A percentile compares a stretch with the other conserved stretches of the same genome.
Evolutionary conservation across 2,113 vertebrate species (phyloP).

Genomic region (Triplophysa tibetana): DNA sequence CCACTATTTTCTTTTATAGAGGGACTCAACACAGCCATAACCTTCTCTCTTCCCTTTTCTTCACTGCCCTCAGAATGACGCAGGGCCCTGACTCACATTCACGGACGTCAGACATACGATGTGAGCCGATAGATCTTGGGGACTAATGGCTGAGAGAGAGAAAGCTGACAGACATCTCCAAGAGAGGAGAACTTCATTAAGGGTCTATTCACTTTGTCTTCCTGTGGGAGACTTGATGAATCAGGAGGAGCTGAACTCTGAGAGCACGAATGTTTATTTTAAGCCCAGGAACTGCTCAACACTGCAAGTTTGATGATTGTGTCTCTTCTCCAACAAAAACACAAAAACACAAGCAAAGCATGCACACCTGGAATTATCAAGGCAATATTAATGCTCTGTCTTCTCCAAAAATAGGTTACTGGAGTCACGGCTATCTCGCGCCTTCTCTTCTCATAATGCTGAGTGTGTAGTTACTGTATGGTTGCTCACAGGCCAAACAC

Average conservation of each 20-base stretch:
- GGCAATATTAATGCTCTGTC: neutral
- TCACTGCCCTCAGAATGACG: slow-evolving; percentile 22
- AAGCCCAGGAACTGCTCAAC: slow-evolving; percentile 7
- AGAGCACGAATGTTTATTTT: slow-evolving; percentile 16
- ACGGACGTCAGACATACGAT: slow-evolving; percentile 1
- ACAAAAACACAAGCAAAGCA: slow-evolving; percentile 32
- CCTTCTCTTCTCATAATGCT: slow-evolving; percentile 30
- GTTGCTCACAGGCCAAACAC: slow-evolving; percentile 18
- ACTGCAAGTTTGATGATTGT: neutral
- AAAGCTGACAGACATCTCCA: slow-evolving; percentile 20
- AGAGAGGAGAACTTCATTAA: slow-evolving; percentile 39
- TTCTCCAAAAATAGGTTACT: slow-evolving; percentile 13
- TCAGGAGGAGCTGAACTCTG: slow-evolving; percentile 31
- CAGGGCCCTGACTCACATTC: slow-evolving; percentile 16
- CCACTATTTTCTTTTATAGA: neutral
- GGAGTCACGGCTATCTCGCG: neutral
- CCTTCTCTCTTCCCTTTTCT: slow-evolving; percentile 4
- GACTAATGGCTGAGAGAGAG: slow-evolving; percentile 19
- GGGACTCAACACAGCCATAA: neutral
- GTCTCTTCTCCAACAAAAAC: neutral
- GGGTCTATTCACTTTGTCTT: slow-evolving; percentile 19
- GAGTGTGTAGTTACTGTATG: slow-evolving; percentile 1
- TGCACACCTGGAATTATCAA: slow-evolving; percentile 14
- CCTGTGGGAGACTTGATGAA: slow-evolving; percentile 38
- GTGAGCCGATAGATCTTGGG: slow-evolving; percentile 15